Base-by-base conservation (phyloP, 1,140 invertebrate species). In the Globodera rostochiensis region DNA sequence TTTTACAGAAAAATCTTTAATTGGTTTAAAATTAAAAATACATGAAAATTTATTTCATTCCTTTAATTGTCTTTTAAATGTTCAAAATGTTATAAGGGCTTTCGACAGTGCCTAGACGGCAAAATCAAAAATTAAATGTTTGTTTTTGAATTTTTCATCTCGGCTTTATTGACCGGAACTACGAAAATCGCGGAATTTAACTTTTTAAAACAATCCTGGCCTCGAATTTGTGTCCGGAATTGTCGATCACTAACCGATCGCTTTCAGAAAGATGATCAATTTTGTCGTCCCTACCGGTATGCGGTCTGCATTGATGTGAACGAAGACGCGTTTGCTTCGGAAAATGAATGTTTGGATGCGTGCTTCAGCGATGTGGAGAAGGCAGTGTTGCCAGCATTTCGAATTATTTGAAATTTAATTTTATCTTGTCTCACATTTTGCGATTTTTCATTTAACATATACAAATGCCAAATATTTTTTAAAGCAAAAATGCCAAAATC, bases 191-290 rank as follows among this genome's bases (percentile, higher is more conserved):
- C 36, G 36, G 36, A 36, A 36, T 36, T 36, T 36, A 36, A 36
- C 36, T 3, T 36, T n/a, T n/a, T n/a, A n/a, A n/a, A n/a, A 3
- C 2, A 36, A 36, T 36, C 36, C 36, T 1, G 36, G 36, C 36
- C 36, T 36, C 36, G 36, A 36, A 36, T 36, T 36, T 36, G 36
- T 36, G 36, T 36, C 36, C 36, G 36, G 36, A 36, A 36, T 36
- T 21, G 60, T 21, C 13, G 60, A 66, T 15, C 60, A 66, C 13
- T 15, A 21, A 13, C 1, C 60, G 21, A 13, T 73, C 36, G 60
- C 71, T 78, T 73, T 79, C 60, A 81, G 80, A 81, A 81, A 70
- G 80, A 74, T 49, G 80, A 81, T 21, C 80, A 74, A 69, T 81
- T 81, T 77, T 81, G 80, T 21, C 80, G 80, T 25, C 66, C 73